Evolutionary conservation across 1,140 invertebrate species (phyloP), one percentile per base, ranked within the genome.

Genomic region (Leucophenga varia): DNA sequence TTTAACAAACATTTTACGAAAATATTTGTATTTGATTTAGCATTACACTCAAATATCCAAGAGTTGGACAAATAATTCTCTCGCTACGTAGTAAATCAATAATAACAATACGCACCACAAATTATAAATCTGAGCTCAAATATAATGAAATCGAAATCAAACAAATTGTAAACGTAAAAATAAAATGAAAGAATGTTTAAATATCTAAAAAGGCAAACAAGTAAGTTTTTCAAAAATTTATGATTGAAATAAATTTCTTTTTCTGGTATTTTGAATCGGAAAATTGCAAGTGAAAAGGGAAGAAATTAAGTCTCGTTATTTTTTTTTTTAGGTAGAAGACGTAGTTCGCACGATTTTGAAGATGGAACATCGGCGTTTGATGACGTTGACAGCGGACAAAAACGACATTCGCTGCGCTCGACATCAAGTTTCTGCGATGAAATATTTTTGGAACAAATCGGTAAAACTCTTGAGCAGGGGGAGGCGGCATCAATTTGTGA

Each of bases 401-500:
- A 72, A 44, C 69, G 69, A 37, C 55, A 69, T 53, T 72, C 69
- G 31, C 39, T 72, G 47, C 61, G 64, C 19, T 72, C 69, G 10
- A 70, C 69, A 57, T 72, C 69, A 47, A 72, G 69, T 59, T 72
- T 72, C 54, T 72, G 69, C 50, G 69, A 72, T 61, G 69, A 72
- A 39, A 46, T 72, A 25, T 71, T 71, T 38, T 55, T 72, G 43
- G 64, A 67, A 35, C 52, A 55, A 45, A 4, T 28, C 4, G n/a
- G n/a, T n/a, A n/a, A n/a, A n/a, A n/a, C n/a, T n/a, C n/a, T n/a
- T n/a, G n/a, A n/a, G n/a, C n/a, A n/a, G n/a, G n/a, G n/a, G n/a
- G n/a, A n/a, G n/a, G n/a, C n/a, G n/a, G n/a, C n/a, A n/a, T n/a
- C n/a, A n/a, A n/a, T n/a, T n/a, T n/a, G n/a, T 20, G 41, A 34